Conservation (phyloP, 2,888 invertebrate species). For the Idaea straminata region DNA sequence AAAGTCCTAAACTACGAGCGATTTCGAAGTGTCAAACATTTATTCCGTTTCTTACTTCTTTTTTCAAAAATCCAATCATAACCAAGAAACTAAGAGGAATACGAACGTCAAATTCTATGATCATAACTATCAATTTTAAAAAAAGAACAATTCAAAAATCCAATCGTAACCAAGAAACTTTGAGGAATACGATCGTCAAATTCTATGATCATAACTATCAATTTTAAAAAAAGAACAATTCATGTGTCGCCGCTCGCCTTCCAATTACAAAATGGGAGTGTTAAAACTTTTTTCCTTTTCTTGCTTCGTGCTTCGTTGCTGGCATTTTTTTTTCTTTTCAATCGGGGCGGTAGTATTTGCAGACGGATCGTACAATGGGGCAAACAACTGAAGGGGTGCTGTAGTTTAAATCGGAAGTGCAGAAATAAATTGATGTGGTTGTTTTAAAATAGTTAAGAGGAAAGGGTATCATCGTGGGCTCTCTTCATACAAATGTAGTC, state of each 20-base stretch:
- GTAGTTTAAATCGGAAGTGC: conserved; percentile 20
- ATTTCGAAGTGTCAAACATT: neutral
- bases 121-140: neutral
- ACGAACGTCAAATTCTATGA: no score
- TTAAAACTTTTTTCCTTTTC: neutral
- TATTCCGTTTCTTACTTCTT: neutral
- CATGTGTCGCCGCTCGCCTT: neutral
- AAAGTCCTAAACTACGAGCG: neutral
- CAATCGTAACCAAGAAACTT: no score
- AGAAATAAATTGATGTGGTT: conserved; percentile 33
- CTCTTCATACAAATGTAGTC: no score
- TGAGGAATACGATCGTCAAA: no score
- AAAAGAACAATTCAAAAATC: neutral
- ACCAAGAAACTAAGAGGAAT: no score
- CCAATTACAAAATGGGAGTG: neutral
- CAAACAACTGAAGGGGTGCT: conserved; percentile 43
- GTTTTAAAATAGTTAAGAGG: conserved; percentile 5
- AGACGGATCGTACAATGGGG: conserved; percentile 44
- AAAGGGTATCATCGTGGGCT: no score
- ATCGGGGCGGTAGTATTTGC: conserved; percentile 44
- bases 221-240: neutral
- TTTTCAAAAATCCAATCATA: neutral
- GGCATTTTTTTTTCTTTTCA: conserved; percentile 35
- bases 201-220: no score
- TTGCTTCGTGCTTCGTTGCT: neutral